phyloP scores from a whole-genome alignment of 2,888 invertebrate genomes.

The Patella ulyssiponensis region DNA sequence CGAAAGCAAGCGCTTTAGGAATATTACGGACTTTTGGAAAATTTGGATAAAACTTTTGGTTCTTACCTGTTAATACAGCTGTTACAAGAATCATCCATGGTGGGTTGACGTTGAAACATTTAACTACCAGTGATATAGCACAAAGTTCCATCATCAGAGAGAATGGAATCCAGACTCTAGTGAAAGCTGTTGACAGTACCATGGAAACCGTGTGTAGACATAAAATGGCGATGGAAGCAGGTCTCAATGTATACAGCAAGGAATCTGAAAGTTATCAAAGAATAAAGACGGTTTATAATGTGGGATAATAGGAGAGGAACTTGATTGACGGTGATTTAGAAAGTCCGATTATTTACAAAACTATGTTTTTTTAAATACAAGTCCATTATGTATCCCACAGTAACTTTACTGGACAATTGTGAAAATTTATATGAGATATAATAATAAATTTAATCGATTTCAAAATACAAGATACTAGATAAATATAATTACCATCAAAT shows the following conservation, averaged over 20 bases:
- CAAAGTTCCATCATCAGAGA: constrained; percentile 44
- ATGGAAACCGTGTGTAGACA: constrained; percentile 44
- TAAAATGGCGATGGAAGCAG: constrained; percentile 40
- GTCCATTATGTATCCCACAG: no score
- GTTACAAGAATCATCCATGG: constrained; percentile 47
- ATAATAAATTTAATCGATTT: no score
- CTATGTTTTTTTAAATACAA: no score
- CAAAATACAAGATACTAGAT: no score
- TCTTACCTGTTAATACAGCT: constrained; percentile 44
- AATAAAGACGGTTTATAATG: no score
- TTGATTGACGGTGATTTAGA: no score
- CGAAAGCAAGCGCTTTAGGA: background rate
- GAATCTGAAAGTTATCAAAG: constrained; percentile 27
- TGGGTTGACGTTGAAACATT: constrained; percentile 38
- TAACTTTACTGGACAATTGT: no score
- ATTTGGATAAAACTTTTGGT: background rate
- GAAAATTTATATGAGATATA: no score
- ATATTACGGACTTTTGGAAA: background rate
- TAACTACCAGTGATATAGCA: constrained; percentile 42
- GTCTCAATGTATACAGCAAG: constrained; percentile 29
- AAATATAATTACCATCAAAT: constrained; percentile 27
- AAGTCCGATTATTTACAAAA: no score
- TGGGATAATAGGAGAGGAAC: no score
- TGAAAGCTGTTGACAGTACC: constrained; percentile 43
- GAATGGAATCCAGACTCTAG: constrained; percentile 49